Percentiles rank a stretch among this genome's conserved stretches.
These are phyloP conservation scores for Cyclophora punctaria DNA, from an alignment of 2,888 invertebrate genomes.

Conservation along the genomic window DNA sequence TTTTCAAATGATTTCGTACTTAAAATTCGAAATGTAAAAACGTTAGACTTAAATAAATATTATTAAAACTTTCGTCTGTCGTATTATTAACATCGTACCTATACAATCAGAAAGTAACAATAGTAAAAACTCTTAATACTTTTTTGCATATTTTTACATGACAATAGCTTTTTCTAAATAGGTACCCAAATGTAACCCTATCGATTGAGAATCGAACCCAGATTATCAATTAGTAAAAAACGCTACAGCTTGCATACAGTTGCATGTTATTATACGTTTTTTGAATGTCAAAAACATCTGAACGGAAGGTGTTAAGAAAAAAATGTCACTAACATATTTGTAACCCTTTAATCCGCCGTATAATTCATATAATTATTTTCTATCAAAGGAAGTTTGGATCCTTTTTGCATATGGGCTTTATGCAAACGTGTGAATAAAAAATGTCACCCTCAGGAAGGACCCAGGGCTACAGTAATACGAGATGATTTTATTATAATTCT, in stretches of 20 bases:
- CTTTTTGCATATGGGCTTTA: slow-evolving; percentile 70
- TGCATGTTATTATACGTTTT: slow-evolving; percentile 61
- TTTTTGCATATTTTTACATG: slow-evolving; percentile 19
- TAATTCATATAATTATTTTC: slow-evolving; percentile 76
- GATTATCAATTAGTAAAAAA: slow-evolving; percentile 52
- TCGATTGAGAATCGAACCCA: slow-evolving; percentile 28
- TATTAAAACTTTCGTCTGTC: too few relatives aligned
- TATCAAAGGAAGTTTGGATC: slow-evolving; percentile 62
- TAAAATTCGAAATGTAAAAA: too few relatives aligned
- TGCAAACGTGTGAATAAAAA: slow-evolving; percentile 72
- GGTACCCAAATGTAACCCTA: slow-evolving; percentile 28
- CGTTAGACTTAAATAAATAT: too few relatives aligned
- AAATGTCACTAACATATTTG: slow-evolving; percentile 51
- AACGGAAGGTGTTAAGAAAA: slow-evolving; percentile 64
- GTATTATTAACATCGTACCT: too few relatives aligned
- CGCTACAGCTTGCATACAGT: slow-evolving; percentile 52
- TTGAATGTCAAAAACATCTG: slow-evolving; percentile 49
- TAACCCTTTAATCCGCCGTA: slow-evolving; percentile 67
- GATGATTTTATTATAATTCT: slow-evolving; percentile 50
- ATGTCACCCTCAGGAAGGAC: slow-evolving; percentile 69
- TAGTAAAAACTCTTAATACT: slow-evolving; percentile 5
- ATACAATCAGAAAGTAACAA: slow-evolving; percentile 12
- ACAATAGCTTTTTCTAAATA: slow-evolving; percentile 24
- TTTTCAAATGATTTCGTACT: too few relatives aligned
- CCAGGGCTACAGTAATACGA: slow-evolving; percentile 56